Base-by-base conservation (phyloP, 1,140 invertebrate genomes). In the Zaprionus capensis region DNA sequence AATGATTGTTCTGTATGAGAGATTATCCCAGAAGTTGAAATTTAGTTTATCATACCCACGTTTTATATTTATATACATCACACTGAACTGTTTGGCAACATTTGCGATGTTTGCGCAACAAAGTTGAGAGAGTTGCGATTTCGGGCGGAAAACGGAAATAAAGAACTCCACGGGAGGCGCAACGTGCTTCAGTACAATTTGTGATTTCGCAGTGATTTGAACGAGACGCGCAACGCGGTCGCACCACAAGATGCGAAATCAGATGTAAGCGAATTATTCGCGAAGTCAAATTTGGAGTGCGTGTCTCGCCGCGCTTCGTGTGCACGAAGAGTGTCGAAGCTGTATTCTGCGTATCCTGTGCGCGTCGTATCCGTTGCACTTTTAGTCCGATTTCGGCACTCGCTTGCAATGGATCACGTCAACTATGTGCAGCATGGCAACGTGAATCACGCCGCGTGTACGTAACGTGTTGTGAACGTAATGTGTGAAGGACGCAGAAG, bases 161-260 rank as follows among this genome's bases (percentile, higher is more conserved):
- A 88, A 92, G 91, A 79, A 91, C 91, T 78, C 70, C 74, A 84
- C 78, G 81, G 80, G 83, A 88, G 77, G 38, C 69, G 58, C 66
- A 68, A 74, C 81, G 72, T 62, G 81, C 86, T 88, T 91, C 81
- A 92, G 91, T 92, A 65, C 71, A 80, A 62, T 81, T 91, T 92
- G 62, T 79, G 83, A 76, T 79, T 81, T 88, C 70, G 82, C 81
- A 61, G 73, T 81, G 91, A 84, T 88, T 92, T 81, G 75, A 91
- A 88, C 91, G 67, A 71, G 64, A 62, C 73, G 76, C 78, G 82
- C 72, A 53, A 72, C 31, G 31, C 31, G 31, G 11, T 34, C 31
- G 31, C 31, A 34, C 3, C 44, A 68, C 53, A 49, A 56, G 41
- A 57, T 56, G 22, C 76, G 56, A 65, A 72, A 71, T 61, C 72